phyloP scores from a whole-genome alignment of 2,797 vertebrate species.

The Clarias fuscus region DNA sequence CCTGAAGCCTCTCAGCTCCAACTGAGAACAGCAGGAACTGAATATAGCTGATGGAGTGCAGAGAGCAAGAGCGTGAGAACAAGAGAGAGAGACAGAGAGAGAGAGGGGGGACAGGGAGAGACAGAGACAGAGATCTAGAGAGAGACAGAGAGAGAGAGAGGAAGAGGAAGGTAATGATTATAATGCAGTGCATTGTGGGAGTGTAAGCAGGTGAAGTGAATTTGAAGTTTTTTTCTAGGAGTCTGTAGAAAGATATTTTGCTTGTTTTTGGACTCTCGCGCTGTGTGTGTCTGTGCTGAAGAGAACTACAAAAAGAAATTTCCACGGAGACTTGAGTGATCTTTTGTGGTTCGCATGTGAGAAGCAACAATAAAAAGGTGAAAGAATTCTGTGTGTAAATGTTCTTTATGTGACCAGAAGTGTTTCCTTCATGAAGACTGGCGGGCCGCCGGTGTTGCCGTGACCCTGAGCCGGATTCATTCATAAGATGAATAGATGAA shows the following conservation, averaged over 20 bases:
- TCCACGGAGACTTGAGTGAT: background rate
- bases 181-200: background rate
- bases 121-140: background rate
- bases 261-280: background rate
- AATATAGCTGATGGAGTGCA: constrained; percentile 18
- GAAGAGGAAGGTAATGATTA: background rate
- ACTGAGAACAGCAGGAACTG: constrained; percentile 17
- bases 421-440: background rate
- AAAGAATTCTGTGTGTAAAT: background rate
- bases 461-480: background rate
- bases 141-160: constrained; percentile 9
- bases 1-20: constrained; percentile 7
- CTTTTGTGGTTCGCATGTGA: background rate
- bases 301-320: background rate
- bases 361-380: background rate
- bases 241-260: no score
- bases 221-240: no score
- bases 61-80: background rate
- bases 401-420: background rate
- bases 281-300: background rate
- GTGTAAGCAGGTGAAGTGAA: background rate
- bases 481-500: background rate
- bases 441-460: background rate
- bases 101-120: background rate
- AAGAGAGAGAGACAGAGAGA: constrained; percentile 19